These are phyloP conservation scores for Platyrinchus mystaceus DNA, from an alignment of 2,797 vertebrate species.

Conservation along the genomic window DNA sequence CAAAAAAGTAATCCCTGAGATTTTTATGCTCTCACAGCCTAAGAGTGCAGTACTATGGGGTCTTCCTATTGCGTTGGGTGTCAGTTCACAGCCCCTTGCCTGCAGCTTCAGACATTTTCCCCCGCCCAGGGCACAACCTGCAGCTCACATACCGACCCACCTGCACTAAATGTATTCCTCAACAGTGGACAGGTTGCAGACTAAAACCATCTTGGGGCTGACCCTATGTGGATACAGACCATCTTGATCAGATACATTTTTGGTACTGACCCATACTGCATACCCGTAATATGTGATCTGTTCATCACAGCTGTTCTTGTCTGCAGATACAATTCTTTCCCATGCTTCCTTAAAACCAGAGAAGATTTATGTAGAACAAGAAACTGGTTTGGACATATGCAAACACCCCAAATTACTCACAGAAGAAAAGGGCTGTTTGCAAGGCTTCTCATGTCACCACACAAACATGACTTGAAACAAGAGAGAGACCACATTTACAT, in stretches of 20 bases:
- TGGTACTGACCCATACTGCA: neutral
- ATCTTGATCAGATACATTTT: rapidly evolving
- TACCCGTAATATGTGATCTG: neutral
- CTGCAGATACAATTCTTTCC: neutral
- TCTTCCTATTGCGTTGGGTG: neutral
- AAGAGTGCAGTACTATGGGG: neutral
- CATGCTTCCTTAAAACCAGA: neutral
- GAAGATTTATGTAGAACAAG: neutral
- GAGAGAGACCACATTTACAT: neutral
- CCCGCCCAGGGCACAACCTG: neutral
- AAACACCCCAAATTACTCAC: neutral
- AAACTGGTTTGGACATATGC: neutral
- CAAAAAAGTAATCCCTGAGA: neutral
- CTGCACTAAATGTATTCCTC: neutral
- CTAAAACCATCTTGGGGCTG: neutral
- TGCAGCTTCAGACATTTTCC: neutral
- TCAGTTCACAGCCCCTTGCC: neutral
- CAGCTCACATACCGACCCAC: neutral
- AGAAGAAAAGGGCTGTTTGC: neutral
- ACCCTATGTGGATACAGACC: neutral
- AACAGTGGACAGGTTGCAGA: neutral
- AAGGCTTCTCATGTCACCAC: neutral
- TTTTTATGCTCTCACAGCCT: neutral
- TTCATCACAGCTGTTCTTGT: neutral
- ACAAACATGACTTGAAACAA: neutral